Evolutionary conservation across 2,113 vertebrate genomes (phyloP), one percentile per base, ranked within the genome.

Genomic region (Neodontobutis hainanensis): DNA sequence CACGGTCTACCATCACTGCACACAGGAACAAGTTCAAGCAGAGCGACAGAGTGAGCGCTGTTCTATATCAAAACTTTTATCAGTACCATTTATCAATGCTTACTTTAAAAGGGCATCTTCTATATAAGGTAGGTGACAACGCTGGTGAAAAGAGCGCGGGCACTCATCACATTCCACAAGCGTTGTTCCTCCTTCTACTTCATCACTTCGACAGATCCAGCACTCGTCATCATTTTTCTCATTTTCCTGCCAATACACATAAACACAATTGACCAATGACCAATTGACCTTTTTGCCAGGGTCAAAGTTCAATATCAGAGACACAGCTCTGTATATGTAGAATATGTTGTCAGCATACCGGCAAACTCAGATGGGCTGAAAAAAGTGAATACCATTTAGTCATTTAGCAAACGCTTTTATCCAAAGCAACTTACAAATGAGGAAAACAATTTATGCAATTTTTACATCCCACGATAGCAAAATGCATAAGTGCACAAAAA

Each of bases 211-310:
- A 68, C 91, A 93, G 57, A 85, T 32, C 52, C 38, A 88, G 52
- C 92, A 93, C 49, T 82, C 68, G 0, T 92, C 92, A 36, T 93
- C 91, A 5, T 92, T 93, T 59, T 77, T 75, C 80, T 89, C 70
- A 35, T 87, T 46, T 0, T 65, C 63, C 90, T 92, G 73, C 10
- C 12, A 14, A 61, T 0, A 66, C 6, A 50, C 3, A 81, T 4
- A 16, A 7, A 3, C 2, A 1, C 19, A 10, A 12, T n/a, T 4
- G 11, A 8, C 14, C 8, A 11, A 5, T 7, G 11, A 53, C 11
- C 32, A 53, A 2, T 7, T 36, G 14, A 53, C 38, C 8, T 4
- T 40, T 40, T 40, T 40, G 5, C 38, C 8, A 40, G 12, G 14
- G 19, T 19, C 49, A 51, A 51, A 8, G 51, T 53, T 4, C 12